A percentile compares a stretch with the other conserved stretches of the same genome.
Conservation (phyloP, 1,140 invertebrate genomes). For the Hestina assimilis region DNA sequence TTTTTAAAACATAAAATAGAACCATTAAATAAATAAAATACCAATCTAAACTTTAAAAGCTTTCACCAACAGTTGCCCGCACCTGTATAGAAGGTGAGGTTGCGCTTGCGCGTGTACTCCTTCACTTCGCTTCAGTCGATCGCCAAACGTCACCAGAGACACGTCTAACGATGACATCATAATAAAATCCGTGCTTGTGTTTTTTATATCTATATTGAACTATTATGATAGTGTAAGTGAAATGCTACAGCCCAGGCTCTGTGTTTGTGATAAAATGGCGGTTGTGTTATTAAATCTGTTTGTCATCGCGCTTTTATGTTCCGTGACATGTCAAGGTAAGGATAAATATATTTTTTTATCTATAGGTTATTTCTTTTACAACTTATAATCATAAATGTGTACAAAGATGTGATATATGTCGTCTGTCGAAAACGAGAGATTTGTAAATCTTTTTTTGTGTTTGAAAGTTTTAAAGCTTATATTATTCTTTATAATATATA, state of each 20-base stretch:
- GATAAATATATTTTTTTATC: no score
- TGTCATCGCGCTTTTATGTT: slow-evolving; percentile 31
- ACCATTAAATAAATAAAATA: no score
- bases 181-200: slow-evolving; percentile 29
- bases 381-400: no score
- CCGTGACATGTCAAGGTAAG: slow-evolving; percentile 66
- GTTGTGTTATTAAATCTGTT: slow-evolving; percentile 37
- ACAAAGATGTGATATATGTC: no score
- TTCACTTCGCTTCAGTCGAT: slow-evolving; percentile 31
- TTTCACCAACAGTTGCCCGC: slow-evolving; percentile 29
- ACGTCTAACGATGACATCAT: slow-evolving; percentile 32
- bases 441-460: no score
- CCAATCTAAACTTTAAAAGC: no score
- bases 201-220: slow-evolving; percentile 19
- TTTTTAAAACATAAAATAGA: no score
- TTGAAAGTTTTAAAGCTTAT: no score
- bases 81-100: slow-evolving; percentile 33
- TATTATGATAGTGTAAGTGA: slow-evolving; percentile 52
- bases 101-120: slow-evolving; percentile 13
- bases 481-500: background rate
- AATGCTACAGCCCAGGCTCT: slow-evolving; percentile 68
- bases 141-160: slow-evolving; percentile 25
- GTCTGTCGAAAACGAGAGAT: no score
- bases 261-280: slow-evolving; percentile 45
- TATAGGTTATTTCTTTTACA: no score